Evolutionary conservation across 2,888 invertebrate species (phyloP).

Genomic region (Rhorus exstirpatorius): DNA sequence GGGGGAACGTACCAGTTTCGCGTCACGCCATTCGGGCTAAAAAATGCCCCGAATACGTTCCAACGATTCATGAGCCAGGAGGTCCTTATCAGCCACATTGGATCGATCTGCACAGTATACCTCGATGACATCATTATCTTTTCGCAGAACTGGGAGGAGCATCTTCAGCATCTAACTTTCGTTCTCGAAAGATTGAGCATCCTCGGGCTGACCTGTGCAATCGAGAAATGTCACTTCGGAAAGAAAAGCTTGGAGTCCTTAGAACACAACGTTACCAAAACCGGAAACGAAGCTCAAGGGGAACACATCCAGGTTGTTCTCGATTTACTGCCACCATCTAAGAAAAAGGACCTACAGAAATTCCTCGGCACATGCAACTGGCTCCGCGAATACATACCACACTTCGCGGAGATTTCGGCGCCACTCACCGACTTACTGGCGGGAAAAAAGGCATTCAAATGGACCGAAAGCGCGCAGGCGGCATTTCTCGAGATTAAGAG

Average conservation of each 20-base stretch:
- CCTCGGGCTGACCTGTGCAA: background rate
- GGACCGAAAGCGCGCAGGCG: background rate
- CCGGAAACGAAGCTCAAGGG: background rate
- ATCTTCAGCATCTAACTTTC: background rate
- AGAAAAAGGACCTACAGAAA: background rate
- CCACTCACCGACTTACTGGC: background rate
- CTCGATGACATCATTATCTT: constrained; percentile 14
- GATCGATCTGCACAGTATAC: background rate
- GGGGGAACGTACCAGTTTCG: constrained; percentile 10
- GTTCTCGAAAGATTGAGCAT: background rate
- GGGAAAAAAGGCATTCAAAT: background rate
- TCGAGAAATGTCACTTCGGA: background rate
- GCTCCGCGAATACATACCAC: background rate
- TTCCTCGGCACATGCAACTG: constrained; percentile 1
- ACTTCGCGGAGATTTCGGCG: background rate
- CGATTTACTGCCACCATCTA: background rate
- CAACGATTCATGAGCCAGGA: constrained; percentile 20
- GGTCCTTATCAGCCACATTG: background rate
- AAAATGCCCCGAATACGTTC: constrained; percentile 9
- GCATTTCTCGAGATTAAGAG: background rate
- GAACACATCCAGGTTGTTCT: background rate
- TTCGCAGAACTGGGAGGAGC: background rate
- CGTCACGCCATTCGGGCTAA: constrained; percentile 21
- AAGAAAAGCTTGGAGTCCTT: background rate
- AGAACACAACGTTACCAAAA: background rate